phyloP scores from a whole-genome alignment of 2,797 vertebrate genomes.

The Cuculus canorus region DNA sequence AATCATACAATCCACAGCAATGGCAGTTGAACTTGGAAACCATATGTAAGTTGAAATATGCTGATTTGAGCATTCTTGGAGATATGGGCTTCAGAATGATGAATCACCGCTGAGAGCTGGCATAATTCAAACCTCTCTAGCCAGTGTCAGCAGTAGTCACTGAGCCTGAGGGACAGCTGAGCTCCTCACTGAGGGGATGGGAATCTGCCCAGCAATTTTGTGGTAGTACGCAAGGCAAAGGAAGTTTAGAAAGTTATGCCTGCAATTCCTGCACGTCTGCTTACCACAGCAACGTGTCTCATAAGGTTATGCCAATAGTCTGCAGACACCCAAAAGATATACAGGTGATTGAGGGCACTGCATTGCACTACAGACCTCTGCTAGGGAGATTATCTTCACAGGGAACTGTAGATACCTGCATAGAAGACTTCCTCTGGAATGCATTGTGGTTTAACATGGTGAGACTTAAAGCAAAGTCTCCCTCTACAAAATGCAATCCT shows the following conservation, averaged over 20 bases:
- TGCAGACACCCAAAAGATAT: background rate
- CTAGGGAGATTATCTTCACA: background rate
- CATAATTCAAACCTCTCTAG: background rate
- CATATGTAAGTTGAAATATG: background rate
- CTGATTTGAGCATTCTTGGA: background rate
- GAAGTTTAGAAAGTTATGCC: background rate
- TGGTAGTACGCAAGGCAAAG: background rate
- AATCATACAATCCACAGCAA: background rate
- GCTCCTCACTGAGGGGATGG: background rate
- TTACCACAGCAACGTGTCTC: background rate
- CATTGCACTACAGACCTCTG: background rate
- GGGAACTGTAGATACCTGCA: background rate
- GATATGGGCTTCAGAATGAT: background rate
- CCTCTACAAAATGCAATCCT: conserved; percentile 2
- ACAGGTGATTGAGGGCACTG: background rate
- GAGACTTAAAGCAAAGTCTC: background rate
- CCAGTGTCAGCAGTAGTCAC: background rate
- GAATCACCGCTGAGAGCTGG: background rate
- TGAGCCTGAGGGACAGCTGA: background rate
- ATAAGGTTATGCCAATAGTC: background rate
- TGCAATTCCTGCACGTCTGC: background rate
- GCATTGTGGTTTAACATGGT: background rate
- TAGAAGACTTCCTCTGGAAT: background rate
- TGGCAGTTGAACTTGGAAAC: background rate
- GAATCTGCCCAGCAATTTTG: background rate